phyloP scores from a whole-genome alignment of 2,797 vertebrate species.

The Catharus ustulatus region DNA sequence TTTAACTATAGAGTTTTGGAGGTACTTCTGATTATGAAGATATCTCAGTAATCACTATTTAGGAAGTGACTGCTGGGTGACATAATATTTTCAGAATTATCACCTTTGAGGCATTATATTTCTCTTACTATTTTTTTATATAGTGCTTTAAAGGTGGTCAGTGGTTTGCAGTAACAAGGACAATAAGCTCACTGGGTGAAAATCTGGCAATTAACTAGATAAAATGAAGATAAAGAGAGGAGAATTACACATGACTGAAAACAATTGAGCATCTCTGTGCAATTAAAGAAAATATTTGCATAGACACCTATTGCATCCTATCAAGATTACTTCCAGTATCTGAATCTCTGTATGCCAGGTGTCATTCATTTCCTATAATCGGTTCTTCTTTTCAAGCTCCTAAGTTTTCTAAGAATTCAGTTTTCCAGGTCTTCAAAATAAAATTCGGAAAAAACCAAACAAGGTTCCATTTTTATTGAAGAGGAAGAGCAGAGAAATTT shows the following conservation, averaged over 20 bases:
- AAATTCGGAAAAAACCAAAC: not conserved
- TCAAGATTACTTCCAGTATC: not conserved
- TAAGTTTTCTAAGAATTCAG: not conserved
- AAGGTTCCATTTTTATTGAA: not conserved
- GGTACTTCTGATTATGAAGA: not conserved
- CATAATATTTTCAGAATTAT: not conserved
- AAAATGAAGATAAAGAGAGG: not conserved
- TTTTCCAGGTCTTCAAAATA: not conserved
- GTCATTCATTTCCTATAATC: not conserved
- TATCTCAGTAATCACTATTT: not conserved
- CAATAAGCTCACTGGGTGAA: not conserved
- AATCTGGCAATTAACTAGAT: not conserved
- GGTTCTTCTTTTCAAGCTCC: not conserved
- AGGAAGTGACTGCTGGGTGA: not conserved
- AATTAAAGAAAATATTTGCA: not conserved
- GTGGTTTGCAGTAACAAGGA: not conserved
- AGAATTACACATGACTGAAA: not conserved
- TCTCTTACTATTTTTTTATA: not conserved
- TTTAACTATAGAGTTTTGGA: not conserved
- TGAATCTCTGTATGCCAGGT: accelerated
- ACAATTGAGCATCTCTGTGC: not conserved
- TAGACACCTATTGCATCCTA: not conserved
- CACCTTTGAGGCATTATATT: not conserved
- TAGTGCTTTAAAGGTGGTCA: not conserved
- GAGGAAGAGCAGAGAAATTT: not conserved